These are phyloP conservation scores for Parazoanthus swiftii DNA, from an alignment of 92 coral and sea anemone species.

Conservation along the genomic window DNA sequence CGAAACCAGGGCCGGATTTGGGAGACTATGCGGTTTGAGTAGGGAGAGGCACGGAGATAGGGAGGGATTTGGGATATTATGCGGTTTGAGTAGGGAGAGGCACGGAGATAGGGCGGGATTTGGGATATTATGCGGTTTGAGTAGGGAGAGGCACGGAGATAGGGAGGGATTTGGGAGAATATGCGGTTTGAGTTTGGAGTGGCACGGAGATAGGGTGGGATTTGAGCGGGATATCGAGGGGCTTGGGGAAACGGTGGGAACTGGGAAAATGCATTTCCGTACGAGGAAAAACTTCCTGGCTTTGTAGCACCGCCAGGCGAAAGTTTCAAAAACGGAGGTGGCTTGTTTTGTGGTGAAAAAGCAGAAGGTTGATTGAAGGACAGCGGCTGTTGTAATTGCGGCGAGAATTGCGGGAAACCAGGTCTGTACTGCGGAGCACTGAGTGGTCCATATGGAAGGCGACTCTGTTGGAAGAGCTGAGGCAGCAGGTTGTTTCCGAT, in stretches of 20 bases:
- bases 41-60: background rate
- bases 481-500: background rate
- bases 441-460: slow-evolving; percentile 19
- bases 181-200: background rate
- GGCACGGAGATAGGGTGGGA: background rate
- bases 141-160: background rate
- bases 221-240: background rate
- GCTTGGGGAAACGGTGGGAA: background rate
- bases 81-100: background rate
- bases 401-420: background rate
- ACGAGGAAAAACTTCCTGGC: background rate
- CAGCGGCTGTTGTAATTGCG: background rate
- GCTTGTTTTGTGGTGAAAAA: background rate
- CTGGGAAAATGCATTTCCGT: background rate
- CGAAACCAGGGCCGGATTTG: background rate
- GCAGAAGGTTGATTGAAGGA: slow-evolving; percentile 21
- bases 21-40: background rate
- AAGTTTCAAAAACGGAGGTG: slow-evolving; percentile 33
- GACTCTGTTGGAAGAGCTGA: slow-evolving; percentile 21
- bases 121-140: background rate
- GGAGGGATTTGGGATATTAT: background rate
- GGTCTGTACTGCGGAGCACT: slow-evolving; percentile 21
- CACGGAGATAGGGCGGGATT: background rate
- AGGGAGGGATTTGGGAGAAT: background rate
- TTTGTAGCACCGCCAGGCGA: slow-evolving; percentile 2